phyloP scores from a whole-genome alignment of 2,113 vertebrate species.

The Mormyrus iriodes region DNA sequence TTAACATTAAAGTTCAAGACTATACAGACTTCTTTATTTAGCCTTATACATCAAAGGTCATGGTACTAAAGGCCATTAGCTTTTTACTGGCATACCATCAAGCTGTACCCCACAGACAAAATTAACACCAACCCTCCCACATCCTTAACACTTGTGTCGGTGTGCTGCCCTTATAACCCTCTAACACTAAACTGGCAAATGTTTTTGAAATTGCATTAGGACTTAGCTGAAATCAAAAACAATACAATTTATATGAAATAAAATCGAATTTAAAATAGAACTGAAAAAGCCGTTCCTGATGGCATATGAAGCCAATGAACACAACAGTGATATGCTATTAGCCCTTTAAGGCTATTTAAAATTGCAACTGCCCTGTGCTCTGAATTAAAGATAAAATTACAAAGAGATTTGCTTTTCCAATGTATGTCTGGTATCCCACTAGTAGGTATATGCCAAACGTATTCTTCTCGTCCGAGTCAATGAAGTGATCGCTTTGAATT shows the following conservation, averaged over 20 bases:
- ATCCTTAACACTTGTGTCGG: not conserved
- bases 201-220: not conserved
- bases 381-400: not conserved
- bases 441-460: not conserved
- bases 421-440: not conserved
- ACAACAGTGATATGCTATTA: too few species aligned
- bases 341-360: too few species aligned
- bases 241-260: not conserved
- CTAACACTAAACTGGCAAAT: not conserved
- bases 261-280: not conserved
- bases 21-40: not conserved
- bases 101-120: not conserved
- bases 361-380: not conserved
- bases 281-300: not conserved
- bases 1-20: not conserved
- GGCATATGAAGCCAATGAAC: too few species aligned
- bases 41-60: too few species aligned
- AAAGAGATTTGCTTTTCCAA: not conserved
- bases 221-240: not conserved
- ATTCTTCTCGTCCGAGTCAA: not conserved
- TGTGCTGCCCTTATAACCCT: not conserved
- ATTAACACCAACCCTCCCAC: not conserved
- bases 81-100: not conserved
- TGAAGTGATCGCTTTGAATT: not conserved
- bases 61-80: too few species aligned